Evolutionary conservation across 2,888 invertebrate species (phyloP), one percentile per base, ranked within the genome.

Genomic region (Blastobasis adustella): DNA sequence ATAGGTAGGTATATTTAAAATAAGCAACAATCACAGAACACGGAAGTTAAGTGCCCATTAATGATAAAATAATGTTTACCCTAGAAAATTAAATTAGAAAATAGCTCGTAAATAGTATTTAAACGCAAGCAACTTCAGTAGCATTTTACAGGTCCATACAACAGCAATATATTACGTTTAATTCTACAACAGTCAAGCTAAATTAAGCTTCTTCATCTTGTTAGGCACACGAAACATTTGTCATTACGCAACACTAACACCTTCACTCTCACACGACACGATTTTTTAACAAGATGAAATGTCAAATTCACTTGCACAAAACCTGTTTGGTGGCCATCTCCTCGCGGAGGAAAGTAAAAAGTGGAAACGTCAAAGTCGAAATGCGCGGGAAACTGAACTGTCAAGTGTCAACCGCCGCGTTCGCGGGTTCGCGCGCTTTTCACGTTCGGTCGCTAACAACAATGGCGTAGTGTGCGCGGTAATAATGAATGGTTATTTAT

Each of bases 261-360:
- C 77, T 82, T 81, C 84, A 86, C 87, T 83, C 79, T 78, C 80
- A 73, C 80, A 76, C 78, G 71, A 64, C 67, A 75, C 71, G 68
- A 64, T 66, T 54, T 54, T 61, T 23, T 8, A 5, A 42, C 10
- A 42, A 42, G 10, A 40, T 8, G 76, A 73, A 73, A 77, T 76
- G 69, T 76, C 72, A 79, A 23, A 82, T 84, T 85, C 85, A 86
- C 87, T 84, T 79, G 66, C 74, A 78, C 73, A 59, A 79, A 80
- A 82, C 83, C 59, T 59, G 79, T 79, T 80, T 59, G 60, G 66
- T 67, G 66, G 67, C 64, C 62, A 66, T 61, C 58, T 62, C 65
- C 66, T 56, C 65, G 65, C 45, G 49, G 50, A 37, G 38, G 42
- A 42, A 42, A 9, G 23, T 62, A 64, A 63, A 62, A 67, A 54